These are phyloP conservation scores for Balaeniceps rex DNA, from an alignment of 2,113 vertebrate genomes.

Conservation along the genomic window DNA sequence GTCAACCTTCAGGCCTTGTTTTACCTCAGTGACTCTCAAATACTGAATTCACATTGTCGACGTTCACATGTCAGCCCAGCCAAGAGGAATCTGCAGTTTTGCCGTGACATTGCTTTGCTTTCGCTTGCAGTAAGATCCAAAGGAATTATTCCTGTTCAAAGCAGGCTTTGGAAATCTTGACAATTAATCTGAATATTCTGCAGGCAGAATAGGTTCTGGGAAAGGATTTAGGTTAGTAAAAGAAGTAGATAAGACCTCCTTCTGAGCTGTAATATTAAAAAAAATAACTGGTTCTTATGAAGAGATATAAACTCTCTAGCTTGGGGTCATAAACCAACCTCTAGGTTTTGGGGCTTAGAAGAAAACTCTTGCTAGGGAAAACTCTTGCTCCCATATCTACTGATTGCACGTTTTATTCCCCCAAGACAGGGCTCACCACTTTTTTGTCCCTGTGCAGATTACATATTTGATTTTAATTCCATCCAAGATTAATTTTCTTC, in stretches of 20 bases:
- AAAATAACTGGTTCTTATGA: neutral
- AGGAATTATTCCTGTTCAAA: neutral
- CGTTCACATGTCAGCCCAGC: neutral
- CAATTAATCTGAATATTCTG: neutral
- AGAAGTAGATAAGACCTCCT: neutral
- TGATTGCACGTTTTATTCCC: neutral
- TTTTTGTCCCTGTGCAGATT: neutral
- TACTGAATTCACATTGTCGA: accelerated
- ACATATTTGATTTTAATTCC: neutral
- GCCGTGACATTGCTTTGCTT: neutral
- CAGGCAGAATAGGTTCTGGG: neutral
- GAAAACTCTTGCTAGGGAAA: neutral
- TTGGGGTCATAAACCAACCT: neutral
- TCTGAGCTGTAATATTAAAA: neutral
- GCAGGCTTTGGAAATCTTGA: neutral
- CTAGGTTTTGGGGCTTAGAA: neutral
- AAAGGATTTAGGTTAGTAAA: neutral
- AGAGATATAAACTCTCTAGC: neutral
- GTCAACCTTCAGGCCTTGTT: neutral
- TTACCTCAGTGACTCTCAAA: neutral
- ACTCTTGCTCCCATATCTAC: neutral
- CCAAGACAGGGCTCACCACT: neutral
- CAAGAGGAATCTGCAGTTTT: neutral
- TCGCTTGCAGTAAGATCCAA: neutral
- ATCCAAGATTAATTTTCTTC: neutral